A percentile compares a stretch with the other conserved stretches of the same genome.
Evolutionary conservation across 2,888 invertebrate genomes (phyloP).

Genomic region (Antitype chi): DNA sequence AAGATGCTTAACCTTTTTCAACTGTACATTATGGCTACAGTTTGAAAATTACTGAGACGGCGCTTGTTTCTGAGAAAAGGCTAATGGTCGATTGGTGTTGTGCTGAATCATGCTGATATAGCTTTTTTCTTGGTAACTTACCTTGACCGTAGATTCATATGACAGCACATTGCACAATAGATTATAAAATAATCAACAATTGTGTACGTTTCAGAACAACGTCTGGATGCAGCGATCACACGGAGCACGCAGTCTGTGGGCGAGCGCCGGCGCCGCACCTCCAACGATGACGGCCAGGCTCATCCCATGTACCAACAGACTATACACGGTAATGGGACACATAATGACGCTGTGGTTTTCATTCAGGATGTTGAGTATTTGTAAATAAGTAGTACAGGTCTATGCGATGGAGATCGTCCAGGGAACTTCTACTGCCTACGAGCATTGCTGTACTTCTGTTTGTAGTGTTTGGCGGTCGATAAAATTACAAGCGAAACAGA

Average conservation of each 20-base stretch:
- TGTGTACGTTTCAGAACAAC: slow-evolving; percentile 79
- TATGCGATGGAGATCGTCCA: neutral
- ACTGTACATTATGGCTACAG: neutral
- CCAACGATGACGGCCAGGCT: slow-evolving; percentile 84
- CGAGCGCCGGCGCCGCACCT: slow-evolving; percentile 83
- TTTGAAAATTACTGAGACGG: slow-evolving; percentile 14
- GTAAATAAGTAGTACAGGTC: neutral
- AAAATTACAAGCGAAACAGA: too few relatives aligned
- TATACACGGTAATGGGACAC: slow-evolving; percentile 82
- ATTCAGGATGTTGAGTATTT: neutral
- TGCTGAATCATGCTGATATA: slow-evolving; percentile 19
- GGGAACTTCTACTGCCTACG: neutral
- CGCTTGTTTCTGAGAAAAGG: slow-evolving; percentile 4
- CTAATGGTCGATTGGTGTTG: neutral
- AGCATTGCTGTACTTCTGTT: neutral
- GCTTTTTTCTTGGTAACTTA: slow-evolving; percentile 11
- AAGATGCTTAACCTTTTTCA: neutral
- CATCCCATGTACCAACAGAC: slow-evolving; percentile 88
- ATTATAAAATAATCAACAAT: neutral
- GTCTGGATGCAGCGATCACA: slow-evolving; percentile 85
- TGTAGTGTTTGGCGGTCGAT: neutral
- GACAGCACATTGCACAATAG: neutral
- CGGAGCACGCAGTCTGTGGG: slow-evolving; percentile 87
- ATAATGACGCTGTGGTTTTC: neutral
- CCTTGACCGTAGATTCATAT: slow-evolving; percentile 9